Evolutionary conservation across 2,888 invertebrate genomes (phyloP).

Genomic region (Nephrotoma flavescens): DNA sequence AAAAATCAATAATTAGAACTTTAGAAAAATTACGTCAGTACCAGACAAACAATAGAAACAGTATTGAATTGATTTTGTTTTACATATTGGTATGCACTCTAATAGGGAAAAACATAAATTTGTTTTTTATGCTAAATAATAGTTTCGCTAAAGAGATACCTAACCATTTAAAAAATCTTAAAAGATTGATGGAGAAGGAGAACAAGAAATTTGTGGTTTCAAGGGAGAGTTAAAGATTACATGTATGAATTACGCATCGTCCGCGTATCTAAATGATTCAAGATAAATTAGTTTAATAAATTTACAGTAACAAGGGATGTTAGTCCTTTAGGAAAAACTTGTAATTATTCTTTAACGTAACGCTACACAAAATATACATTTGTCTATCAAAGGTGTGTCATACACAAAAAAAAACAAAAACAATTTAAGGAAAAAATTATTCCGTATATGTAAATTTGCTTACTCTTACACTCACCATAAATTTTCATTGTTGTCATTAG

Average conservation of each 20-base stretch:
- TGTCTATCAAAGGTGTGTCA: not conserved
- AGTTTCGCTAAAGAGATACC: not conserved
- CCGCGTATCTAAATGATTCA: not conserved
- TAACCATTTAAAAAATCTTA: not conserved
- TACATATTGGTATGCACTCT: not conserved
- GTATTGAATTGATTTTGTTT: not conserved
- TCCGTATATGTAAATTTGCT: not conserved
- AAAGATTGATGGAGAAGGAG: not conserved
- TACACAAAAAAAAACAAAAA: not conserved
- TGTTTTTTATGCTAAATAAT: not conserved
- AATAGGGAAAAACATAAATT: not conserved
- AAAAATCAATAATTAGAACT: not conserved
- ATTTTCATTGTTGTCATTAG: conserved; percentile 46
- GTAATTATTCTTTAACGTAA: not conserved
- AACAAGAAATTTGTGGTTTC: not conserved
- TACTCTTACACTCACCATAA: conserved; percentile 37
- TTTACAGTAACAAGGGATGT: not conserved
- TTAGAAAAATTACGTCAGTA: not conserved
- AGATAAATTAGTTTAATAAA: not conserved
- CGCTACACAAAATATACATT: not conserved
- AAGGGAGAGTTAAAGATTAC: not conserved
- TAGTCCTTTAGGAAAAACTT: not conserved
- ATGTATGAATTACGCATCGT: not conserved
- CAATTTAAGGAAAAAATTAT: not conserved
- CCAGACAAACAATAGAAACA: not conserved